phyloP scores from a whole-genome alignment of 2,888 invertebrate genomes.

The Pegoplata infirma region DNA sequence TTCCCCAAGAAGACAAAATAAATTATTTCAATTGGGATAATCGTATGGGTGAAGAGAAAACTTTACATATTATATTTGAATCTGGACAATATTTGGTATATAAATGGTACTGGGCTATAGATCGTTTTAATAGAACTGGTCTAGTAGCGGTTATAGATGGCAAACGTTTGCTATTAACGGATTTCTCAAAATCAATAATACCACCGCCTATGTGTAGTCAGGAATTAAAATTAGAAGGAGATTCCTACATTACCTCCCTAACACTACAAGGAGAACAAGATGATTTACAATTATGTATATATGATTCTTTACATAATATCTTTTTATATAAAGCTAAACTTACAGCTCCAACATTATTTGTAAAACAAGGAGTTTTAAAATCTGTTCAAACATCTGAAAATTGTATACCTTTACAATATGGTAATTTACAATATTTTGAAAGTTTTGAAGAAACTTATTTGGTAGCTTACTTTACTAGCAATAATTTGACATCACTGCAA shows the following conservation, averaged over 20 bases:
- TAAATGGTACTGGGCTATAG: slow-evolving; percentile 84
- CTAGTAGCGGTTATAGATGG: slow-evolving; percentile 89
- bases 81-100: slow-evolving; percentile 80
- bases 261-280: slow-evolving; percentile 75
- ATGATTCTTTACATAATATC: slow-evolving; percentile 64
- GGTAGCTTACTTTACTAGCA: slow-evolving; percentile 10
- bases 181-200: slow-evolving; percentile 85
- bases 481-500: slow-evolving; percentile 14
- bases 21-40: slow-evolving; percentile 81
- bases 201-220: slow-evolving; percentile 91
- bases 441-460: slow-evolving; percentile 26
- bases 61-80: slow-evolving; percentile 80
- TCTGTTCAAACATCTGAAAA: not conserved
- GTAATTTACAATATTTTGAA: slow-evolving; percentile 47
- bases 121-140: slow-evolving; percentile 79
- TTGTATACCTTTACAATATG: slow-evolving; percentile 42
- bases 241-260: slow-evolving; percentile 79
- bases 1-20: slow-evolving; percentile 78
- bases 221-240: slow-evolving; percentile 78
- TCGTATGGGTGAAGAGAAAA: slow-evolving; percentile 80
- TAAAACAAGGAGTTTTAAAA: not conserved
- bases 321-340: slow-evolving; percentile 48
- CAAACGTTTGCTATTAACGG: slow-evolving; percentile 83
- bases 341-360: not conserved
- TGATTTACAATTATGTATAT: slow-evolving; percentile 66